Conservation (phyloP, 2,797 vertebrate genomes). For the Graptemys geographica region DNA sequence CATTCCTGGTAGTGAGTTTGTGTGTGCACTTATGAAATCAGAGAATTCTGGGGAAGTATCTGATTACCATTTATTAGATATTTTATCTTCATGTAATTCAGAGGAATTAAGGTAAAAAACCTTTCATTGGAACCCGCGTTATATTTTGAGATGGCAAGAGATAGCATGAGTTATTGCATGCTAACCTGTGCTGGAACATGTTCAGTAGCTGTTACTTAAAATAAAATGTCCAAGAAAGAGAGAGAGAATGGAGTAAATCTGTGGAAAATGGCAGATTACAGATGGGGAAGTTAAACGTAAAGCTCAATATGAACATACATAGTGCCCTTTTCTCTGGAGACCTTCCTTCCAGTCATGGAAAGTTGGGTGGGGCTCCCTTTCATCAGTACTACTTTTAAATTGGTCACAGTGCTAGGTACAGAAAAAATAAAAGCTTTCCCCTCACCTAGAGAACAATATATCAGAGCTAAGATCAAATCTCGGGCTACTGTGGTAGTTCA, state of each 20-base stretch:
- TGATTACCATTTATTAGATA: background rate
- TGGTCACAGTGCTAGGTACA: background rate
- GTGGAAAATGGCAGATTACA: background rate
- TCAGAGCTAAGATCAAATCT: background rate
- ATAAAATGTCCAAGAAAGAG: constrained; percentile 1
- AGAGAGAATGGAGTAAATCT: background rate
- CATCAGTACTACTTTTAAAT: background rate
- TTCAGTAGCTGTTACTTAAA: background rate
- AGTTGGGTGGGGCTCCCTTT: background rate
- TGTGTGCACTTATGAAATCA: background rate
- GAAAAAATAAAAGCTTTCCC: background rate
- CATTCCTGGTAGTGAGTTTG: background rate
- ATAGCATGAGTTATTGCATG: background rate
- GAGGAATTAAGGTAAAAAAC: background rate
- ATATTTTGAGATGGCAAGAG: background rate
- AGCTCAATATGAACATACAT: background rate
- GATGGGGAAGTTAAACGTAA: background rate
- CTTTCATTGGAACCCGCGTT: background rate
- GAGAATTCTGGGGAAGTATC: background rate
- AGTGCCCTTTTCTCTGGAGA: background rate
- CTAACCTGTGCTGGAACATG: background rate
- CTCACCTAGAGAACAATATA: background rate
- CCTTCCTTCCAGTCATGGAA: background rate
- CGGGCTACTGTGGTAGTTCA: background rate
- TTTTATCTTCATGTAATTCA: background rate